These are phyloP conservation scores for Thereva nobilitata DNA, from an alignment of 2,888 invertebrate species.

Conservation along the genomic window DNA sequence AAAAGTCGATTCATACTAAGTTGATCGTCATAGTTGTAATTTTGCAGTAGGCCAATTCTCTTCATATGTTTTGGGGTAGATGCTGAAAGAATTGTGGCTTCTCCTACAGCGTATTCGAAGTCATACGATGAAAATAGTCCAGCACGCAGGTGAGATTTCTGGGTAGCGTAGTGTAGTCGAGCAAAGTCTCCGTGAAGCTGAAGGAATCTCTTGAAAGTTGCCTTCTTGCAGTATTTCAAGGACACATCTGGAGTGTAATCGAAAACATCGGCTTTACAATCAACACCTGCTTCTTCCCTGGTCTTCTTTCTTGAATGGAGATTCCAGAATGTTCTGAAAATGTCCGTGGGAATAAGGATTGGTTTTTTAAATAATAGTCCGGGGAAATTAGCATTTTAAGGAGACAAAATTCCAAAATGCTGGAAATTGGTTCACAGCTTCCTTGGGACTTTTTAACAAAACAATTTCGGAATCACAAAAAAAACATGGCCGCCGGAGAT, in stretches of 20 bases:
- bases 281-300: slow-evolving; percentile 49
- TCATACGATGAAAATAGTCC: slow-evolving; percentile 56
- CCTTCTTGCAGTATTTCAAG: slow-evolving; percentile 53
- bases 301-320: slow-evolving; percentile 51
- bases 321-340: slow-evolving; percentile 47
- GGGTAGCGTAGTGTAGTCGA: slow-evolving; percentile 53
- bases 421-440: too few species aligned
- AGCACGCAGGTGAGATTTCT: slow-evolving; percentile 49
- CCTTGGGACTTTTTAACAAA: too few species aligned
- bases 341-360: background rate
- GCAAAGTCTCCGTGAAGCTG: slow-evolving; percentile 55
- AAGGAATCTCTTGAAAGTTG: slow-evolving; percentile 57
- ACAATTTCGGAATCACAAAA: too few species aligned
- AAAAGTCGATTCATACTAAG: slow-evolving; percentile 63
- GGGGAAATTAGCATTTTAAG: too few species aligned
- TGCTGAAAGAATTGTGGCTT: slow-evolving; percentile 61
- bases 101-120: slow-evolving; percentile 52
- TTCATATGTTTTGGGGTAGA: slow-evolving; percentile 72
- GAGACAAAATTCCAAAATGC: too few species aligned
- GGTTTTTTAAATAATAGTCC: too few species aligned
- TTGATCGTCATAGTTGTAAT: slow-evolving; percentile 65
- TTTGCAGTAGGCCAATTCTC: slow-evolving; percentile 66
- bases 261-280: slow-evolving; percentile 53
- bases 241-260: slow-evolving; percentile 56
- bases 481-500: too few species aligned